phyloP scores from a whole-genome alignment of 2,888 invertebrate genomes.

The Aspidiotus destructor region DNA sequence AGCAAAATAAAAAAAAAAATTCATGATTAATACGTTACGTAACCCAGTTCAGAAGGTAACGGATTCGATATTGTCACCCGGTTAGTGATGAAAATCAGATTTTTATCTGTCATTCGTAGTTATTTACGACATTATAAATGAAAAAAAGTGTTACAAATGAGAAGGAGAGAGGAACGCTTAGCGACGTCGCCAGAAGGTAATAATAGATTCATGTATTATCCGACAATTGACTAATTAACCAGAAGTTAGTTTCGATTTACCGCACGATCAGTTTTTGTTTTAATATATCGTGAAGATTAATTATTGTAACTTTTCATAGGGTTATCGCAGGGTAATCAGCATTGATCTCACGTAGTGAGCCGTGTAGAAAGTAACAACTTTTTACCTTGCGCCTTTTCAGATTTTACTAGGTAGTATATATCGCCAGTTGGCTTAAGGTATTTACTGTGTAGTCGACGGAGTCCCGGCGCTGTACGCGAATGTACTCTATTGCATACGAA shows the following conservation, averaged over 20 bases:
- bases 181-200: not conserved
- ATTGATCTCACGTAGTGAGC: constrained; percentile 27
- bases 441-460: too few relatives aligned
- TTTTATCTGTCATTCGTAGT: constrained; percentile 9
- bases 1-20: not conserved
- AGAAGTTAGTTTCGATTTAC: constrained; percentile 1
- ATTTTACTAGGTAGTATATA: not conserved
- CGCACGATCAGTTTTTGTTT: not conserved
- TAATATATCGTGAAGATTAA: constrained; percentile 7
- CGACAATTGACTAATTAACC: constrained; percentile 25
- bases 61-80: not conserved
- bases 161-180: not conserved
- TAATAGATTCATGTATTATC: not conserved
- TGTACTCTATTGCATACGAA: not conserved
- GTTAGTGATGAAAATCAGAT: constrained; percentile 13
- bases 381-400: constrained; percentile 14
- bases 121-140: not conserved
- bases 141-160: constrained; percentile 7
- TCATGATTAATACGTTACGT: not conserved
- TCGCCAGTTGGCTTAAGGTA: too few relatives aligned
- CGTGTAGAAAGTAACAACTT: constrained; percentile 22
- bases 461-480: too few relatives aligned
- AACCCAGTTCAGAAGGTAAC: not conserved
- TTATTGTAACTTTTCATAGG: constrained; percentile 16
- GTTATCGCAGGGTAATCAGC: constrained; percentile 15